Base-by-base conservation (phyloP, 1,140 invertebrate genomes). In the Gryllus bimaculatus region DNA sequence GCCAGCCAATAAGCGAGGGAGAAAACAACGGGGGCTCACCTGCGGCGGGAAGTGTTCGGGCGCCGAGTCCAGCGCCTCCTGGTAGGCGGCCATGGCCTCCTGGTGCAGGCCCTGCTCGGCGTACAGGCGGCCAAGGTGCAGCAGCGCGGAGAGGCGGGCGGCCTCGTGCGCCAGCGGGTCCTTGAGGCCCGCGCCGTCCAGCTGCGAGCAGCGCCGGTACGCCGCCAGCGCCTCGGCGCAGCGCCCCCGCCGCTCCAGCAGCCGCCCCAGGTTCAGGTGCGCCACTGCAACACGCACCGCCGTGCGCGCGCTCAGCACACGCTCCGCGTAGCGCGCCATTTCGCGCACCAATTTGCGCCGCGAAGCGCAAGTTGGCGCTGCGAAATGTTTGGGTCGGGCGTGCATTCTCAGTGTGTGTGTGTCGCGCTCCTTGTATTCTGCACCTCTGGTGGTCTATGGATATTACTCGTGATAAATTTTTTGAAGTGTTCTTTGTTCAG, bases 211-310 rank as follows among this genome's bases (percentile, higher is more conserved):
- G 77, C 93, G 90, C 47, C 92, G 87, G 76, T 98, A 91, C 75
- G 95, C 92, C 81, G 92, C 90, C 54, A 93, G 92, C 13, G 96
- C 97, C 84, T 97, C 95, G 76, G 93, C 90, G 81, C 92, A 91
- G 75, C 93, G 88, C 13, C 95, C 96, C 76, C 94, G 88, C 10
- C 93, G 90, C 81, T 94, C 92, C 81, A 97, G 88, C 39, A 96
- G 93, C 80, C 96, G 92, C 3, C 96, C 97, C 82, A 98, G 89
- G 84, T 98, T 98, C 79, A 98, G 91, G 87, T 98, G 96, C 73
- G 97, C 97, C 90, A 98, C 96, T 98, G 90, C 47, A 20, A 47
- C 10, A 39, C n/a, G 49, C 8, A 77, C 47, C 12, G 13, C 18
- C 74, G 26, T 5, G 26, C 26, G 26, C 26, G 26, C 26, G 5